These are phyloP conservation scores for Lithobates pipiens DNA, from an alignment of 2,797 vertebrate genomes.

Conservation along the genomic window DNA sequence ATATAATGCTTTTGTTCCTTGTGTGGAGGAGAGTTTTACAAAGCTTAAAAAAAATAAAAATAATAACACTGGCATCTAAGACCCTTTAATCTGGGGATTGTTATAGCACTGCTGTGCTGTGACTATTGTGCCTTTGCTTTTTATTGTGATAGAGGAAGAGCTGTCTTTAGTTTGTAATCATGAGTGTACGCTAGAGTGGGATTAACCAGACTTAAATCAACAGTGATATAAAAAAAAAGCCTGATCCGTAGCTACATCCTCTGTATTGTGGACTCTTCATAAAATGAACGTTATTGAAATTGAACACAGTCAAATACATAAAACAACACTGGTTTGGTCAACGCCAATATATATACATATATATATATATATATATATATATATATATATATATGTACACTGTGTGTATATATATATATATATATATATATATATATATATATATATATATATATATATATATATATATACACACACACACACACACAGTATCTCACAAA, in stretches of 20 bases:
- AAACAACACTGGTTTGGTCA: background rate
- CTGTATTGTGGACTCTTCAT: conserved; percentile 27
- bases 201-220: conserved; percentile 59
- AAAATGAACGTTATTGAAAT: conserved; percentile 45
- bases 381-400: no score
- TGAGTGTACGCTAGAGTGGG: conserved; percentile 55
- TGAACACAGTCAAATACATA: conserved; percentile 23
- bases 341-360: no score
- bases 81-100: conserved; percentile 52
- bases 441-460: no score
- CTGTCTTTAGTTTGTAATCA: conserved; percentile 60
- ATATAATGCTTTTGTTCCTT: conserved; percentile 20
- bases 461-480: no score
- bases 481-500: no score
- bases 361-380: no score
- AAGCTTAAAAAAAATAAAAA: conserved; percentile 21
- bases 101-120: conserved; percentile 31
- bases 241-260: conserved; percentile 59
- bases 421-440: no score
- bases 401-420: no score
- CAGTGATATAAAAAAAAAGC: conserved; percentile 59
- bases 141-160: conserved; percentile 37
- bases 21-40: conserved; percentile 1
- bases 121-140: conserved; percentile 50
- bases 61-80: conserved; percentile 28